Conservation (phyloP, 2,797 vertebrate genomes). For the Gallirallus australis region DNA sequence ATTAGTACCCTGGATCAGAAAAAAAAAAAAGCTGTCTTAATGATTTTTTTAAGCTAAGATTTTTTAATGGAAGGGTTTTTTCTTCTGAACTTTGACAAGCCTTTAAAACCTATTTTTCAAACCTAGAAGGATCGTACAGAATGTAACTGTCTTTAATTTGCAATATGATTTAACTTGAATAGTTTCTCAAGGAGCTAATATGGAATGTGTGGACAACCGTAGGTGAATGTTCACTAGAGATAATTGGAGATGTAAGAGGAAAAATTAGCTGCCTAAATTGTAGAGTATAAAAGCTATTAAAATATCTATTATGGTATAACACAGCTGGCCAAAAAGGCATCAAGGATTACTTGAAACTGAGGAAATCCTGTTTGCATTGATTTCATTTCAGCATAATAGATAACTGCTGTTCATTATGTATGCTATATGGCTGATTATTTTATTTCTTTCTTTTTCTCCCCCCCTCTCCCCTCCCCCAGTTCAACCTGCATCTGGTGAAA, state of each 20-base stretch:
- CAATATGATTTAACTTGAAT: constrained; percentile 72
- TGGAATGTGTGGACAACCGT: constrained; percentile 65
- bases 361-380: constrained; percentile 61
- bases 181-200: constrained; percentile 69
- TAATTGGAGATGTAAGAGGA: constrained; percentile 53
- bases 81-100: constrained; percentile 71
- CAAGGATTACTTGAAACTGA: constrained; percentile 76
- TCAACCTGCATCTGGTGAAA: constrained; percentile 22
- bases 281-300: constrained; percentile 57
- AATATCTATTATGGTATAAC: constrained; percentile 50
- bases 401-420: constrained; percentile 24
- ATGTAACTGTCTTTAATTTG: constrained; percentile 62
- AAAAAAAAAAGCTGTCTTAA: constrained; percentile 63
- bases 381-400: constrained; percentile 60
- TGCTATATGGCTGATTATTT: neutral
- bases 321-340: constrained; percentile 68
- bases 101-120: constrained; percentile 76
- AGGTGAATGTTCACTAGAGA: constrained; percentile 66
- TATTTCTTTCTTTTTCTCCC: neutral
- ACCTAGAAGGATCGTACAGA: constrained; percentile 62
- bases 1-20: constrained; percentile 67
- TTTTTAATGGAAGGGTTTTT: constrained; percentile 69
- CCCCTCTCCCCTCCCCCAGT: no score
- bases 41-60: constrained; percentile 73
- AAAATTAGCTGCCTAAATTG: constrained; percentile 62